These are phyloP conservation scores for Caenorhabditis panamensis DNA, from an alignment of 2,888 invertebrate genomes.

Conservation along the genomic window DNA sequence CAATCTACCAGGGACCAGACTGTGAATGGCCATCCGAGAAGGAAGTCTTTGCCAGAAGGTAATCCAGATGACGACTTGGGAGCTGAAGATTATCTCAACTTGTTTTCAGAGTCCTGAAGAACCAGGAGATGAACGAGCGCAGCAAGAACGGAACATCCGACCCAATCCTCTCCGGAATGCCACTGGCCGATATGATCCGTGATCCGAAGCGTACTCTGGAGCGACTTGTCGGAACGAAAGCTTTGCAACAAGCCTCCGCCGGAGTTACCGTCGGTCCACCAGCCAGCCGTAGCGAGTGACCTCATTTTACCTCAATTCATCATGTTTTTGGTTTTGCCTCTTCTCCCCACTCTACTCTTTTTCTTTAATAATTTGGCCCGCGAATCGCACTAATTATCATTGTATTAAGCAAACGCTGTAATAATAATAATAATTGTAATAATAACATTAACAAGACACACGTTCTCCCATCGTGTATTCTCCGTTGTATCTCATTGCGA, in stretches of 20 bases:
- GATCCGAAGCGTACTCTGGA: slow-evolving; percentile 79
- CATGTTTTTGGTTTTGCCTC: slow-evolving; percentile 19
- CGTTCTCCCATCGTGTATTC: slow-evolving; percentile 36
- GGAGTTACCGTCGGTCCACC: slow-evolving; percentile 62
- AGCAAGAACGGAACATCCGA: slow-evolving; percentile 72
- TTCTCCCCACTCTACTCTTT: slow-evolving; percentile 24
- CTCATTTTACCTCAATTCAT: slow-evolving; percentile 43
- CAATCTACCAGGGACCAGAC: slow-evolving; percentile 82
- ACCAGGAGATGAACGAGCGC: slow-evolving; percentile 76
- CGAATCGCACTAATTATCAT: slow-evolving; percentile 36
- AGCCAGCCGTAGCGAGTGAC: slow-evolving; percentile 64
- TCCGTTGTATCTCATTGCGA: slow-evolving; percentile 59
- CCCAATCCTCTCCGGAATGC: slow-evolving; percentile 69
- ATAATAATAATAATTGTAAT: slow-evolving; percentile 36
- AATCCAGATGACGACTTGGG: not conserved
- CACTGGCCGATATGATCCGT: slow-evolving; percentile 78
- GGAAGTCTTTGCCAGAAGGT: slow-evolving; percentile 81
- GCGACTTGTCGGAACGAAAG: slow-evolving; percentile 73
- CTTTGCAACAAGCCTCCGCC: slow-evolving; percentile 57
- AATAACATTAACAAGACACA: slow-evolving; percentile 45
- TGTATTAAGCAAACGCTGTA: slow-evolving; percentile 28
- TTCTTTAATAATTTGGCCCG: slow-evolving; percentile 7
- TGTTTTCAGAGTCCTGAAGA: slow-evolving; percentile 77
- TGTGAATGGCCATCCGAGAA: slow-evolving; percentile 81
- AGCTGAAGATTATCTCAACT: not conserved